These are phyloP conservation scores for Brachyopa scutellaris DNA, from an alignment of 2,888 invertebrate species.

Conservation along the genomic window DNA sequence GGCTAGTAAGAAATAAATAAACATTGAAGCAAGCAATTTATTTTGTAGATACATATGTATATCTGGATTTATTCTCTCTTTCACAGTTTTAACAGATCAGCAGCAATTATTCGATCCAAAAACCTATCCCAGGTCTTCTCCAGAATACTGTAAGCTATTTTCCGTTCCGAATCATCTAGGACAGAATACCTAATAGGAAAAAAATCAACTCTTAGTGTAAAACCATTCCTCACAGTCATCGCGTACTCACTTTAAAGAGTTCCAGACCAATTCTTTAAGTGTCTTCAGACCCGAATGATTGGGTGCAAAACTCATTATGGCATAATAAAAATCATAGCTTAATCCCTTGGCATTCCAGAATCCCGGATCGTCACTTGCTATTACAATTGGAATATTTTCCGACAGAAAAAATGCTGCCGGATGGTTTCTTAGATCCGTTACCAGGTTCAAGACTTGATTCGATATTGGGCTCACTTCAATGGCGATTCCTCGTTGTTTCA, in stretches of 20 bases:
- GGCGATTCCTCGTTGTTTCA: slow-evolving; percentile 78
- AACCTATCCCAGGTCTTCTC: slow-evolving; percentile 78
- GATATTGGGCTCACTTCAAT: slow-evolving; percentile 81
- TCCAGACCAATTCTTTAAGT: slow-evolving; percentile 85
- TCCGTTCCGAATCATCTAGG: slow-evolving; percentile 75
- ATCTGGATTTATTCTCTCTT: background rate
- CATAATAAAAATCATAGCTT: slow-evolving; percentile 87
- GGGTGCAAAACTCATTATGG: slow-evolving; percentile 86
- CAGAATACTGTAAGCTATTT: slow-evolving; percentile 74
- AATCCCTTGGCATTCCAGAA: slow-evolving; percentile 85
- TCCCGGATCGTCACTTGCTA: slow-evolving; percentile 86
- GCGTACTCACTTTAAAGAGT: slow-evolving; percentile 83
- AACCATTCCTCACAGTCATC: background rate
- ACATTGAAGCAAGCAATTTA: too few relatives aligned
- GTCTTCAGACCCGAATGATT: slow-evolving; percentile 84
- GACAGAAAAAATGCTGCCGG: slow-evolving; percentile 84
- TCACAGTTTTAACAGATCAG: background rate
- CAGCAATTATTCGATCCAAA: slow-evolving; percentile 47
- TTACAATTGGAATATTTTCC: slow-evolving; percentile 84
- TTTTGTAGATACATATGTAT: too few relatives aligned
- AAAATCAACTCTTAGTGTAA: background rate
- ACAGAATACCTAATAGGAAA: slow-evolving; percentile 75
- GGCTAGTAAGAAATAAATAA: too few relatives aligned
- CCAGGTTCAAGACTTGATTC: slow-evolving; percentile 83
- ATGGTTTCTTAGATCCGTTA: slow-evolving; percentile 86